Percentiles rank a stretch among this genome's conserved stretches.
Evolutionary conservation across 1,140 invertebrate genomes (phyloP).

Genomic region (Luehdorfia chinensis): DNA sequence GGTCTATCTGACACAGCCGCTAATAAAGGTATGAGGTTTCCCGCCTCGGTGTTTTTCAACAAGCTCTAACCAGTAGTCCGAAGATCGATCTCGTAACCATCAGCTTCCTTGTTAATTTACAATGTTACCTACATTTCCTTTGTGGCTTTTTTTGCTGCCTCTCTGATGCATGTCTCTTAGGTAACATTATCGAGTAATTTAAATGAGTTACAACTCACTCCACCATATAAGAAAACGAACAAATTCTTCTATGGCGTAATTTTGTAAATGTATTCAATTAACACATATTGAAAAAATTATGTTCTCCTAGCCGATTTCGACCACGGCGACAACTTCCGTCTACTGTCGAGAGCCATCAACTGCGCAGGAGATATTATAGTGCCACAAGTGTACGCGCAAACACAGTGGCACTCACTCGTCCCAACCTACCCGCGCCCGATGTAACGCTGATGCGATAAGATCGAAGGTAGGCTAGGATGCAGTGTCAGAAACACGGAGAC

Average conservation of each 20-base stretch:
- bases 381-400: too few relatives aligned
- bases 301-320: too few relatives aligned
- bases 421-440: too few relatives aligned
- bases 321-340: too few relatives aligned
- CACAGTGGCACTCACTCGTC: too few relatives aligned
- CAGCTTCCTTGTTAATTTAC: slow-evolving; percentile 22
- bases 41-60: slow-evolving; percentile 26
- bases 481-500: too few relatives aligned
- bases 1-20: slow-evolving; percentile 28
- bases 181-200: background rate
- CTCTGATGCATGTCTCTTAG: background rate
- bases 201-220: background rate
- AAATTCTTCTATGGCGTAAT: background rate
- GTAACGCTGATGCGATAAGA: too few relatives aligned
- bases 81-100: slow-evolving; percentile 8
- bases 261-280: too few relatives aligned
- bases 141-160: slow-evolving; percentile 6
- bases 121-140: slow-evolving; percentile 18
- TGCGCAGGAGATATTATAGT: too few relatives aligned
- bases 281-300: too few relatives aligned
- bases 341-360: too few relatives aligned
- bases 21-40: slow-evolving; percentile 32
- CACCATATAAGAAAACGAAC: background rate
- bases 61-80: slow-evolving; percentile 10
- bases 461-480: too few relatives aligned